Evolutionary conservation across 2,113 vertebrate genomes (phyloP).

Genomic region (Pelmatolapia mariae): DNA sequence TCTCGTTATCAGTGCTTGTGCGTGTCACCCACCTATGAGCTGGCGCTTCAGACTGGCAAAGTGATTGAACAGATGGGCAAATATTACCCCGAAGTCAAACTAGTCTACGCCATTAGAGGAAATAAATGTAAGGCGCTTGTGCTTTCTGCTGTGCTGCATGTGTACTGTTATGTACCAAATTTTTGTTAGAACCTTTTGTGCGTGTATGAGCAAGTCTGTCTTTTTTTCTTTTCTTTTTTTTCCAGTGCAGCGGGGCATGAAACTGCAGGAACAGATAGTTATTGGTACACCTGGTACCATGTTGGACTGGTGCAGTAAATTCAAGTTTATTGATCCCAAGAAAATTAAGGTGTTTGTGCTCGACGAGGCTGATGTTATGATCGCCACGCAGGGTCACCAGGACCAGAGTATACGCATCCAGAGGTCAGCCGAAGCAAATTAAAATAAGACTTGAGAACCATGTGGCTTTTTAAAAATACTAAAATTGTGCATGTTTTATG

Average conservation of each 20-base stretch:
- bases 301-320: slow-evolving; percentile 94
- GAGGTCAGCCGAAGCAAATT: slow-evolving; percentile 69
- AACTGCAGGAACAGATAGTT: slow-evolving; percentile 91
- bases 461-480: background rate
- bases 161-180: background rate
- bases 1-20: slow-evolving; percentile 83
- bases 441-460: background rate
- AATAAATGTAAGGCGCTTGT: slow-evolving; percentile 85
- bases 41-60: slow-evolving; percentile 95
- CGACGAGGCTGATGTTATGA: slow-evolving; percentile 98
- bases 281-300: slow-evolving; percentile 96
- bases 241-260: slow-evolving; percentile 87
- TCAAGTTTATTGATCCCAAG: slow-evolving; percentile 93
- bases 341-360: slow-evolving; percentile 94
- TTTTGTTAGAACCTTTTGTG: background rate
- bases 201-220: background rate
- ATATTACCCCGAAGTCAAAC: slow-evolving; percentile 85
- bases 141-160: background rate
- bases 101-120: slow-evolving; percentile 92
- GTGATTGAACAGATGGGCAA: slow-evolving; percentile 98
- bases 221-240: background rate
- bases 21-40: slow-evolving; percentile 94
- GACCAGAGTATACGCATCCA: slow-evolving; percentile 98
- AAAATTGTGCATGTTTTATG: background rate
- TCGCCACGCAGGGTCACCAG: slow-evolving; percentile 96